Evolutionary conservation across 2,797 vertebrate species (phyloP), one percentile per base, ranked within the genome.

Genomic region (Smutsia temminckii): DNA sequence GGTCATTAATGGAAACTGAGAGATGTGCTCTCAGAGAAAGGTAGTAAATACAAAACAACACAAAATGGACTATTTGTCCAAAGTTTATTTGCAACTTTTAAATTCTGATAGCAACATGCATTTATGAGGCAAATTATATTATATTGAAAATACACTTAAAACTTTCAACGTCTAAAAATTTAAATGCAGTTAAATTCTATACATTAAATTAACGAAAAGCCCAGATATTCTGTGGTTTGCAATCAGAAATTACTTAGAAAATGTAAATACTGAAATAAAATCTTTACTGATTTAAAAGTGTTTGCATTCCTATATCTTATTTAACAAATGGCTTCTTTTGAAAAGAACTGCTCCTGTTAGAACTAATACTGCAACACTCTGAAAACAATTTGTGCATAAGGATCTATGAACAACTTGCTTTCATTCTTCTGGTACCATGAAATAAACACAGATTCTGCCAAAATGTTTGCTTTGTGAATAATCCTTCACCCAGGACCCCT

Each of bases 401-500:
- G 4, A 80, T 90, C 40, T 72, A 4, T 90, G 51, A 79, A 64
- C 16, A 83, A 46, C 8, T 12, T 63, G 32, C 74, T 94, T 95
- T 75, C 32, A 89, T 84, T 71, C 59, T 88, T 71, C 51, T 69
- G 8, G 25, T 59, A 85, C 34, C n/a, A 69, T 40, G 18, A 84
- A 97, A 96, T 49, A 84, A 97, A 96, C 40, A 29, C 17, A 77
- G 61, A 79, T 37, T 20, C 34, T 40, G 29, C n/a, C 23, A 86
- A 94, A 96, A 2, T 1, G 7, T 46, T 96, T 92, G 57, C 8
- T 37, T 66, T 59, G 53, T 53, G 9, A 94, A 55, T 46, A 51
- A 61, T 68, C 21, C 61, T 72, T 68, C 25, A 51, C 2, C 13
- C 55, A 77, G 20, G 71, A 96, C 88, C 57, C 8, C 18, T 37